These are phyloP conservation scores for Melanotaenia trifasciata DNA, from an alignment of 2,797 vertebrate genomes.

Conservation along the genomic window DNA sequence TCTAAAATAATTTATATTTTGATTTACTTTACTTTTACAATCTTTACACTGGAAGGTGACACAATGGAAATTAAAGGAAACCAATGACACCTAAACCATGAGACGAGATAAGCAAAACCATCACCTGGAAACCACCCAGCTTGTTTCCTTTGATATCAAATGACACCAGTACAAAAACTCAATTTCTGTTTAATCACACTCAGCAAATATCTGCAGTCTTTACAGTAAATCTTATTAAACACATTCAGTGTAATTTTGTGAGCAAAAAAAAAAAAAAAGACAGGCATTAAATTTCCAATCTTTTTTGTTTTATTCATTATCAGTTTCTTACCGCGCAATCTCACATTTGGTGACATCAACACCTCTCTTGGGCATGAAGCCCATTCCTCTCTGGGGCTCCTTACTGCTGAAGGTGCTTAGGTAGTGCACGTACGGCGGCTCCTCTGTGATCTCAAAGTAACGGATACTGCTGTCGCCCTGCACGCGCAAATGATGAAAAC, in stretches of 20 bases:
- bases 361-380: conserved; percentile 97
- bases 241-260: background rate
- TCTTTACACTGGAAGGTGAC: background rate
- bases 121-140: background rate
- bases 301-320: background rate
- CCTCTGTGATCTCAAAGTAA: conserved; percentile 97
- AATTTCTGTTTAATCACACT: background rate
- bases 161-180: background rate
- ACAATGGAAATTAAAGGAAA: background rate
- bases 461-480: conserved; percentile 98
- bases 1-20: too few species aligned
- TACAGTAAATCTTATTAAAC: background rate
- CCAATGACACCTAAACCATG: background rate
- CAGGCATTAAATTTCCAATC: background rate
- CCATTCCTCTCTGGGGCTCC: conserved; percentile 97
- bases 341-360: conserved; percentile 98
- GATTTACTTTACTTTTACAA: background rate
- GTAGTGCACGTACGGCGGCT: conserved; percentile 95
- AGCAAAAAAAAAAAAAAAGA: background rate
- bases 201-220: background rate
- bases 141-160: background rate
- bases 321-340: conserved; percentile 89
- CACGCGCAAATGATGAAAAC: conserved; percentile 17
- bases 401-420: conserved; percentile 97
- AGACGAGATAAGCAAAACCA: background rate